Evolutionary conservation across 2,113 vertebrate genomes (phyloP).

Genomic region (Mellivora capensis): DNA sequence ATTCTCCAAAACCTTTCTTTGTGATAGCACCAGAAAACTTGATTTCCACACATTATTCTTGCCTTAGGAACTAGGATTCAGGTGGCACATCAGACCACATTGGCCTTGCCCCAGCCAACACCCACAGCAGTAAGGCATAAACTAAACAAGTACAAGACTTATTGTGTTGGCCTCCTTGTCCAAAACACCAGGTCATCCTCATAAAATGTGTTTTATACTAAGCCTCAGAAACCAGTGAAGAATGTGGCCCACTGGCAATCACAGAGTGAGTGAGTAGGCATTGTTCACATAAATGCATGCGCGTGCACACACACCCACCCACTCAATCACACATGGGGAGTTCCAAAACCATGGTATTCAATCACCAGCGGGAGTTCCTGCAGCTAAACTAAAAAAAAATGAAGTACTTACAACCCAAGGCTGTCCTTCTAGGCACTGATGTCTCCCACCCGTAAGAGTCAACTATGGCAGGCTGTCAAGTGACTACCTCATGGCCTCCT

Average conservation of each 20-base stretch:
- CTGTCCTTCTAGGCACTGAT: not conserved
- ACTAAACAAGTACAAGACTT: not conserved
- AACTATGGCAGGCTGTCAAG: constrained; percentile 59
- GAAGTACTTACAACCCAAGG: constrained; percentile 7
- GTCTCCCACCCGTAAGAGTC: constrained; percentile 11
- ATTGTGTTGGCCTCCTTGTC: not conserved
- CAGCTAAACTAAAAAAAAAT: constrained; percentile 51
- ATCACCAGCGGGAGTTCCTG: constrained; percentile 35
- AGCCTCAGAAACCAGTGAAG: not conserved
- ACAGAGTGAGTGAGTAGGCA: not conserved
- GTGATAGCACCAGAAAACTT: not conserved
- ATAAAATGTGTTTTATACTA: not conserved
- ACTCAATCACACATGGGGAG: not conserved
- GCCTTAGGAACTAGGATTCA: not conserved
- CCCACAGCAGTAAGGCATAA: not conserved
- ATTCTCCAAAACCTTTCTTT: not conserved
- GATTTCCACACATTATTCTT: not conserved
- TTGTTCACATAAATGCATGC: not conserved
- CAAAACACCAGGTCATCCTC: not conserved
- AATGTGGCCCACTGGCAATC: not conserved
- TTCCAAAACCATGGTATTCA: constrained; percentile 17
- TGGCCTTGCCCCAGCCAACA: not conserved
- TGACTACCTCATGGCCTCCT: constrained; percentile 48
- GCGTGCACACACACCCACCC: not conserved
- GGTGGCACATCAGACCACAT: not conserved